phyloP scores from a whole-genome alignment of 2,797 vertebrate species.

The Crocidura indochinensis region DNA sequence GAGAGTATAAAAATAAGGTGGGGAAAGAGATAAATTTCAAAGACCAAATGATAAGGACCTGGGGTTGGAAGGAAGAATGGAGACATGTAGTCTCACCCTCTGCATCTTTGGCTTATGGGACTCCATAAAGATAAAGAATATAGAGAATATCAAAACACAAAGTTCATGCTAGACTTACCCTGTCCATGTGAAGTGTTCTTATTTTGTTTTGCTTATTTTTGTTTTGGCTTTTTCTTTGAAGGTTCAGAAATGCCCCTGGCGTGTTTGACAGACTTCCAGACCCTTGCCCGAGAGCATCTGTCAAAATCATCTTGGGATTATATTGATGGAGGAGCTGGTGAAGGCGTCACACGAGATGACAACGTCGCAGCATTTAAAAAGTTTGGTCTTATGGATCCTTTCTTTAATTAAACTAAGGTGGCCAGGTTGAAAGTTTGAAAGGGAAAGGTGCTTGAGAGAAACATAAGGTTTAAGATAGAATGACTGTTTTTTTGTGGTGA shows the following conservation, averaged over 20 bases:
- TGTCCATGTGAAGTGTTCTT: background rate
- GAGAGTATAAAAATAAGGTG: too few relatives aligned
- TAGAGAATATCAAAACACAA: background rate
- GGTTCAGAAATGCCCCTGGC: slow-evolving; percentile 92
- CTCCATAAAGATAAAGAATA: too few relatives aligned
- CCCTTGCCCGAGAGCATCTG: slow-evolving; percentile 93
- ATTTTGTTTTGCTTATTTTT: background rate
- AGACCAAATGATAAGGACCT: background rate
- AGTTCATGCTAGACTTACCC: background rate
- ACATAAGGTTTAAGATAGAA: background rate
- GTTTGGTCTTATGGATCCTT: slow-evolving; percentile 85
- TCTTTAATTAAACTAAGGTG: background rate
- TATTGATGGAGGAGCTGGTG: slow-evolving; percentile 95
- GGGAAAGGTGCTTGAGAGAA: background rate
- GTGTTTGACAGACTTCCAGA: slow-evolving; percentile 96
- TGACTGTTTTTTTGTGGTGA: background rate
- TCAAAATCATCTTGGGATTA: slow-evolving; percentile 96
- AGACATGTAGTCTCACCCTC: background rate
- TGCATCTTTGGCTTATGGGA: background rate
- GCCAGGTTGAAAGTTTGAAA: background rate
- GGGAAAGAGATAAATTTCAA: background rate
- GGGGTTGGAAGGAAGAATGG: rapidly evolving
- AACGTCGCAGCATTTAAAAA: slow-evolving; percentile 95
- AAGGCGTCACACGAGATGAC: slow-evolving; percentile 94
- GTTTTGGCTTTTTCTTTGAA: slow-evolving; percentile 74